Evolutionary conservation across 2,113 vertebrate species (phyloP).

Genomic region (Hyaena hyaena): DNA sequence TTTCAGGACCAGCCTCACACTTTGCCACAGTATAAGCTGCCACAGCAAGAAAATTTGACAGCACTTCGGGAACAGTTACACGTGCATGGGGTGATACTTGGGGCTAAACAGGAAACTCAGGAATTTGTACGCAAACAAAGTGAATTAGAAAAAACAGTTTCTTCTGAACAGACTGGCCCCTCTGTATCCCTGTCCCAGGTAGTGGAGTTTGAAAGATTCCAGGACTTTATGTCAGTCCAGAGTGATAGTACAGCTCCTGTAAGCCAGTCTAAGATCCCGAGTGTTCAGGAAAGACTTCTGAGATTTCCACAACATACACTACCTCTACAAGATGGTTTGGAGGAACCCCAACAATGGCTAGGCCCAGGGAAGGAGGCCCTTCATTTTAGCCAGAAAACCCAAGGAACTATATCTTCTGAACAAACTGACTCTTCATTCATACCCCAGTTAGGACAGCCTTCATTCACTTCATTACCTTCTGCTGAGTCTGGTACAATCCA

Average conservation of each 20-base stretch:
- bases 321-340: neutral
- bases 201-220: constrained; percentile 16
- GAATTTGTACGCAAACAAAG: constrained; percentile 32
- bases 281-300: constrained; percentile 35
- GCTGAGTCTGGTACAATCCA: neutral
- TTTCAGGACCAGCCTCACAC: neutral
- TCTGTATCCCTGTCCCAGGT: neutral
- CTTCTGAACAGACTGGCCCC: constrained; percentile 24
- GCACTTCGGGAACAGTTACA: constrained; percentile 13
- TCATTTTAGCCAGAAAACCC: constrained; percentile 3
- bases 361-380: neutral
- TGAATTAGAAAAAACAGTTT: constrained; percentile 4
- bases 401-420: constrained; percentile 1
- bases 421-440: neutral
- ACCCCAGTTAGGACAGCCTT: neutral
- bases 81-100: neutral
- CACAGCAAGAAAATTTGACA: constrained; percentile 17
- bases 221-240: constrained; percentile 3
- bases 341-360: neutral
- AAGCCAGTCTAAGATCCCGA: neutral
- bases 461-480: neutral
- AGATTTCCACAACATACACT: neutral
- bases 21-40: neutral
- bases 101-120: neutral
- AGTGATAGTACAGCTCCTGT: neutral